phyloP scores from a whole-genome alignment of 2,888 invertebrate species.

The Amaurobius ferox region DNA sequence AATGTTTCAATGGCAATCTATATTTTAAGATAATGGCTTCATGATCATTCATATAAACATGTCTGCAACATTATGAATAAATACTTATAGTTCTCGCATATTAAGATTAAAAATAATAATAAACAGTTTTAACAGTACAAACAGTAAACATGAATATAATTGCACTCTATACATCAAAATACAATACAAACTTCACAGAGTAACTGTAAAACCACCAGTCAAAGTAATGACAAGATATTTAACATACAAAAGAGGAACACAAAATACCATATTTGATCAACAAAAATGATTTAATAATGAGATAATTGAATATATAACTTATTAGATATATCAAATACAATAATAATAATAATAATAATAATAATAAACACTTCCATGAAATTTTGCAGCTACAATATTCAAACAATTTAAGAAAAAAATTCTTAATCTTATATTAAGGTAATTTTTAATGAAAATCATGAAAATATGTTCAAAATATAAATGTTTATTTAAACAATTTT shows the following conservation, averaged over 20 bases:
- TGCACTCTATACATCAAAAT: background rate
- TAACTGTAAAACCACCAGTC: background rate
- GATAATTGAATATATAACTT: background rate
- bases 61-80: background rate
- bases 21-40: background rate
- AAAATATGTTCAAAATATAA: no score
- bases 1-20: background rate
- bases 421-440: no score
- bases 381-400: no score
- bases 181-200: background rate
- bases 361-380: no score
- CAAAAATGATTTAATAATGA: background rate
- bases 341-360: no score
- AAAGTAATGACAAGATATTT: background rate
- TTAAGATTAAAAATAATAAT: background rate
- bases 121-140: background rate
- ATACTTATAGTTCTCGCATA: background rate
- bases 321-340: no score
- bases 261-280: conserved; percentile 4
- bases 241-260: background rate
- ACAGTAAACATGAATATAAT: background rate
- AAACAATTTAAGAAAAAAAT: no score
- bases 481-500: no score
- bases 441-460: no score
- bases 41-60: background rate